Evolutionary conservation across 2,113 vertebrate genomes (phyloP).

Genomic region (Hoplias malabaricus): DNA sequence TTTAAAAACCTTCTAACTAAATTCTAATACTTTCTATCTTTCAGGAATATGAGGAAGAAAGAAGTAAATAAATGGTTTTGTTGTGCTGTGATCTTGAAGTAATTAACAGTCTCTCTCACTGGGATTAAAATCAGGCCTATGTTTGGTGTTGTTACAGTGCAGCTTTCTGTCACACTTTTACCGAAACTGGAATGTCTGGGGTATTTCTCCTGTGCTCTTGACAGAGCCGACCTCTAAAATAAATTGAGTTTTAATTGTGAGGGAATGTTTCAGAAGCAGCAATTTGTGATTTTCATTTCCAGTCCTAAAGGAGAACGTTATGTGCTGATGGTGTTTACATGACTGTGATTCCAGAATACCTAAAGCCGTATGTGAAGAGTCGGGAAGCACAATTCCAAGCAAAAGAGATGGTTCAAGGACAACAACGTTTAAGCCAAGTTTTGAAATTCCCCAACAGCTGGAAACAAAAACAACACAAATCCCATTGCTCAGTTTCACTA

Average conservation of each 20-base stretch:
- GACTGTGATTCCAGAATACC: not conserved
- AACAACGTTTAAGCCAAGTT: conserved; percentile 4
- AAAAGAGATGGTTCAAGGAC: not conserved
- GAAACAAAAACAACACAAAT: not conserved
- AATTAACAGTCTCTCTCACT: conserved; percentile 4
- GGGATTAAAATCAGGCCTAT: conserved; percentile 2
- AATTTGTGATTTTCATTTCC: conserved; percentile 33
- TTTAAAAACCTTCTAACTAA: not conserved
- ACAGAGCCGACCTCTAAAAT: not conserved
- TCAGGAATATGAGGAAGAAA: not conserved
- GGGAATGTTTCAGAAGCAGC: conserved; percentile 12
- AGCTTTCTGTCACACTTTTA: not conserved
- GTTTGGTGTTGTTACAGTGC: not conserved
- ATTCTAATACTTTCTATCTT: not conserved
- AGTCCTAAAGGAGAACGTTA: conserved; percentile 6
- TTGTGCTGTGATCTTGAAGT: conserved; percentile 15
- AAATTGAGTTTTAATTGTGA: conserved; percentile 17
- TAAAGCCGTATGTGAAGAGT: not conserved
- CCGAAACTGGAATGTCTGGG: not conserved
- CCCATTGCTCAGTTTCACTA: not conserved
- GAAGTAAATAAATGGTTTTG: not conserved
- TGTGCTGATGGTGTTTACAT: not conserved
- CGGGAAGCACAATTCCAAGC: not conserved
- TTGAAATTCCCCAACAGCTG: conserved; percentile 6
- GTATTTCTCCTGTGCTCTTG: not conserved